These are phyloP conservation scores for Gyrodactylus salaris DNA, from an alignment of 1,140 invertebrate species.

Conservation along the genomic window DNA sequence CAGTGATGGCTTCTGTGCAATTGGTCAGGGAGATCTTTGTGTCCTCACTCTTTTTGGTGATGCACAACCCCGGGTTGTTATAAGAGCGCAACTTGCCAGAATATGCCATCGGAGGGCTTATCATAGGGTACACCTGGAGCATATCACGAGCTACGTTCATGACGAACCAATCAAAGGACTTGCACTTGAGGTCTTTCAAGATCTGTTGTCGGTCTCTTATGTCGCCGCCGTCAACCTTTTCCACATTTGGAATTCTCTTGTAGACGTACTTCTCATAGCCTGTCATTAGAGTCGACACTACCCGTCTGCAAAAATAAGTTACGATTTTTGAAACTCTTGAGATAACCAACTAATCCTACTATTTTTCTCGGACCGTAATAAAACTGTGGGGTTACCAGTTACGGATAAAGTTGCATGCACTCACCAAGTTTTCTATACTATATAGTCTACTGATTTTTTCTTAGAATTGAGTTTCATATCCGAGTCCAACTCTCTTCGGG, in stretches of 20 bases:
- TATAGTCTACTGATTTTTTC: too few relatives aligned
- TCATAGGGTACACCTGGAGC: constrained; percentile 39
- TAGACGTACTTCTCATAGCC: constrained; percentile 32
- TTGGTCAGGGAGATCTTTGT: background rate
- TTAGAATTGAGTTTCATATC: too few relatives aligned
- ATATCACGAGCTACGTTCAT: constrained; percentile 65
- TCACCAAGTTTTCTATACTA: too few relatives aligned
- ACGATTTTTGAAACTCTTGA: too few relatives aligned
- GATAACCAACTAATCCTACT: too few relatives aligned
- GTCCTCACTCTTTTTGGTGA: background rate
- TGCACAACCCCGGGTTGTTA: background rate
- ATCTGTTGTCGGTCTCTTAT: constrained; percentile 40
- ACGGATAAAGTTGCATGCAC: too few relatives aligned
- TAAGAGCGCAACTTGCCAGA: background rate
- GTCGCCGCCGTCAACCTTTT: constrained; percentile 31
- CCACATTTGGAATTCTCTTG: constrained; percentile 30
- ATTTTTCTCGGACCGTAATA: too few relatives aligned
- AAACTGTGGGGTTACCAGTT: too few relatives aligned
- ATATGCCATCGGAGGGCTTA: background rate
- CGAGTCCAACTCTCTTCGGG: too few relatives aligned
- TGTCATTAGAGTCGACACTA: constrained; percentile 11
- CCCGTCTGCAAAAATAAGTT: background rate
- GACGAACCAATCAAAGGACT: constrained; percentile 80
- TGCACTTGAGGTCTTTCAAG: constrained; percentile 41
- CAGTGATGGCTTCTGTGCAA: background rate